Evolutionary conservation across 2,888 invertebrate genomes (phyloP), one percentile per base, ranked within the genome.

Genomic region (Tethea ocularis): DNA sequence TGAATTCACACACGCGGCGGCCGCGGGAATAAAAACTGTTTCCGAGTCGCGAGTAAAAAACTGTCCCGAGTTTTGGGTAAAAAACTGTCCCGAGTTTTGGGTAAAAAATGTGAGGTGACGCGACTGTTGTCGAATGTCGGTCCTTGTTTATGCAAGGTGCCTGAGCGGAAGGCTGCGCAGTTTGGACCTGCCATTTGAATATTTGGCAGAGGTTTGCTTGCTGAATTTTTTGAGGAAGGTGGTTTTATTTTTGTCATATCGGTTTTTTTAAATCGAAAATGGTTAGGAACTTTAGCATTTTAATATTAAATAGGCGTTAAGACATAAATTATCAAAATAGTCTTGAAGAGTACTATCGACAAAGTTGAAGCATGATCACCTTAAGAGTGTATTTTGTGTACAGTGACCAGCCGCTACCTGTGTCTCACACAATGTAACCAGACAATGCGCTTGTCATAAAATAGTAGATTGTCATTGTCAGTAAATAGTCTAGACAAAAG

Each of bases 1-100:
- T 86, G 84, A 86, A 86, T 86, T 86, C 85, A 80, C 72, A 71
- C 79, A 75, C 69, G 74, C 72, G 74, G 72, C 58, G 64, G 68
- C 57, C 52, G 13, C 4, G 10, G 60, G 13, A 68, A 68, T n/a
- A n/a, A 70, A 72, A 69, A 61, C 57, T 60, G 57, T 56, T 20
- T 11, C 20, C 17, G 46, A 20, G 20, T 46, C 17, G 46, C 20
- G 46, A n/a, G 10, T 20, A 46, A 46, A 46, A 46, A 46, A 46
- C 20, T 46, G 20, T 46, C 20, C 17, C 10, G 46, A 46, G 46
- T 46, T 46, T 46, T 10, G 46, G 20, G 10, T 20, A 46, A 46
- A 46, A 46, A 46, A 46, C 20, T 46, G 20, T 46, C 20, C 17
- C 10, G 46, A 46, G 46, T 46, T 46, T 46, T 10, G 46, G 46